Conservation (phyloP, 2,113 vertebrate species). For the Tapirus terrestris region DNA sequence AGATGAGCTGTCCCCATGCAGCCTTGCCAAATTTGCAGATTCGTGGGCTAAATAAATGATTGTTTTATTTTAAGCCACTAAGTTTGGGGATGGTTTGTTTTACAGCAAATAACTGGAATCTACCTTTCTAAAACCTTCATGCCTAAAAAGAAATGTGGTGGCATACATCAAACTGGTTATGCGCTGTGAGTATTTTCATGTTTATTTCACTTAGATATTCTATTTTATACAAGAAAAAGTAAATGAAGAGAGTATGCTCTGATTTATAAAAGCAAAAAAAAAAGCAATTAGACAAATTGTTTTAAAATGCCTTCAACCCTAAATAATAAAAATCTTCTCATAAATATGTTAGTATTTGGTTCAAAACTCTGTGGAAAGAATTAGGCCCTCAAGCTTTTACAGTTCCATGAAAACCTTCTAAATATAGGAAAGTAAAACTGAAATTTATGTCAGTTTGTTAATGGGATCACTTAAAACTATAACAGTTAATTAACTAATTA, state of each 20-base stretch:
- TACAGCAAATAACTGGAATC: not conserved
- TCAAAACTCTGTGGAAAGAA: slow-evolving; percentile 84
- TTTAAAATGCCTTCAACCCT: slow-evolving; percentile 73
- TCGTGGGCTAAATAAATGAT: not conserved
- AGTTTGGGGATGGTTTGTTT: not conserved
- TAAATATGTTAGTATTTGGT: slow-evolving; percentile 79
- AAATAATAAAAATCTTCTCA: slow-evolving; percentile 78
- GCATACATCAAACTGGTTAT: not conserved
- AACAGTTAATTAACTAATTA: slow-evolving; percentile 93
- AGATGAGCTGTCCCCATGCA: not conserved
- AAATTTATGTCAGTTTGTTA: slow-evolving; percentile 90
- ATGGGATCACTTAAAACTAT: slow-evolving; percentile 89
- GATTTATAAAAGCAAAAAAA: slow-evolving; percentile 33
- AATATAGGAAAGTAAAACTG: slow-evolving; percentile 85
- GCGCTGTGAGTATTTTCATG: not conserved
- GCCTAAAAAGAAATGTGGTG: not conserved
- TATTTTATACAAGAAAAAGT: slow-evolving; percentile 15
- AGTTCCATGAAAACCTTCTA: slow-evolving; percentile 85
- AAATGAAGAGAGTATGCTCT: not conserved
- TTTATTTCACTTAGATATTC: slow-evolving; percentile 18
- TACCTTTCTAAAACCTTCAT: slow-evolving; percentile 1
- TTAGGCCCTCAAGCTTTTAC: slow-evolving; percentile 87
- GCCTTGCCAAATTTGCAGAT: not conserved
- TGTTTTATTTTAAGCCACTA: not conserved
- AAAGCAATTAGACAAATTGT: slow-evolving; percentile 68